Conservation (phyloP, 2,797 vertebrate genomes). For the Chiroxiphia lanceolata region DNA sequence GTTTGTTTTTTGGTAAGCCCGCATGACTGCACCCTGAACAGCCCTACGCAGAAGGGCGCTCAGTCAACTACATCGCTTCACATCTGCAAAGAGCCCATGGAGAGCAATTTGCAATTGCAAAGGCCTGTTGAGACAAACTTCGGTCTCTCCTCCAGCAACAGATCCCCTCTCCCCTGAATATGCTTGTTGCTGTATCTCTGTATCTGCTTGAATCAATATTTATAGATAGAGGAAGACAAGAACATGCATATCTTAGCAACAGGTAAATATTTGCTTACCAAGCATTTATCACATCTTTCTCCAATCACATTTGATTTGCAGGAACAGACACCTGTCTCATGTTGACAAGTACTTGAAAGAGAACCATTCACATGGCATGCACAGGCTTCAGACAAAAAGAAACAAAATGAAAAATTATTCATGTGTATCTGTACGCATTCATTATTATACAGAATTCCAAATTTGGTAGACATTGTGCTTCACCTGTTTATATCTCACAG, state of each 20-base stretch:
- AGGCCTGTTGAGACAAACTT: neutral
- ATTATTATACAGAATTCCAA: neutral
- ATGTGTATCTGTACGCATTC: neutral
- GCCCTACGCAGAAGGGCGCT: neutral
- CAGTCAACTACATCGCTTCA: neutral
- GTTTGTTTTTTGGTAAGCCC: neutral
- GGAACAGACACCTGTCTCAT: slow-evolving; percentile 82
- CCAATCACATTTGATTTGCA: slow-evolving; percentile 85
- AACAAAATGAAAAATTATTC: neutral
- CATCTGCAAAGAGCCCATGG: neutral
- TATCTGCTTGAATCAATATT: neutral
- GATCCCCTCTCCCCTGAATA: neutral
- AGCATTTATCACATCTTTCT: slow-evolving; percentile 84
- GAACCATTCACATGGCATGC: slow-evolving; percentile 83
- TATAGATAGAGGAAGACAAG: neutral
- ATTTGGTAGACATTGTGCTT: neutral
- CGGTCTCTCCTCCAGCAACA: neutral
- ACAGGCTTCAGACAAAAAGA: slow-evolving; percentile 79
- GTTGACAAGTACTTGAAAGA: slow-evolving; percentile 80
- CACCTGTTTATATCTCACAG: neutral
- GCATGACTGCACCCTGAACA: neutral
- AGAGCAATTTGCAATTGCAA: neutral
- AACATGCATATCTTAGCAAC: neutral
- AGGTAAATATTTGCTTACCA: slow-evolving; percentile 76
- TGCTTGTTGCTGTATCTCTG: neutral